Base-by-base conservation (phyloP, 2,888 invertebrate species). In the Mesodorylaimus sp. region DNA sequence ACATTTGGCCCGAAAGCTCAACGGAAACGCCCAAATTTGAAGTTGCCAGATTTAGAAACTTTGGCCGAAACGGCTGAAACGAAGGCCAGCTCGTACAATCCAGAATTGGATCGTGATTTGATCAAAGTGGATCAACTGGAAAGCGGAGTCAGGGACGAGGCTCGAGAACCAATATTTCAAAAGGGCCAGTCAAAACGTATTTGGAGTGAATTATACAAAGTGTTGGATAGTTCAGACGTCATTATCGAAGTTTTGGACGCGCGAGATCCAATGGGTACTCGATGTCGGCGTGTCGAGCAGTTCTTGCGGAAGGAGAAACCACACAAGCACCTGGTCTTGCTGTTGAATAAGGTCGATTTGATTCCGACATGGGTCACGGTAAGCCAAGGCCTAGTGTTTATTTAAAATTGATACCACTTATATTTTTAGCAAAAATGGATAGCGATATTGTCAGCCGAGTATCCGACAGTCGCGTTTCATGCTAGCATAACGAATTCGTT, bases 181-280 rank as follows among this genome's bases (percentile, higher is more conserved):
- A 89, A 91, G 26, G 91, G 97, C 1, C 88, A 89, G 70, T 95
- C 93, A 59, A 86, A 78, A 70, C 77, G 97, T 58, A 91, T 99
- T 61, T 99, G 97, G 97, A 91, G 88, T 73, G 97, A 99, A 67
- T 69, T 99, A 42, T 91, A 95, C 67, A 99, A 99, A 76, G 97
- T 74, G 27, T 79, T 99, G 49, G 97, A 99, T 69, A 91, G 95
- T 2, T 89, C 95, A 0, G 97, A 99, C 75, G 91, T 99, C 2
- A 71, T 99, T 19, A 70, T 97, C 27, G 89, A 95, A 64, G 83
- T 97, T 2, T 73, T 99, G 53, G 97, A 99, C 74, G 93, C 93
- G 0, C 76, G 97, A 55, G 93, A 99, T 73, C 97, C 97, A 0
- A 76, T 83, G 74, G 95, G 95, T 1, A 99, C 97, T 0, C 77